Percentiles rank a stretch among this genome's conserved stretches.
Conservation (phyloP, 2,797 vertebrate genomes). For the Neosalanx taihuensis region DNA sequence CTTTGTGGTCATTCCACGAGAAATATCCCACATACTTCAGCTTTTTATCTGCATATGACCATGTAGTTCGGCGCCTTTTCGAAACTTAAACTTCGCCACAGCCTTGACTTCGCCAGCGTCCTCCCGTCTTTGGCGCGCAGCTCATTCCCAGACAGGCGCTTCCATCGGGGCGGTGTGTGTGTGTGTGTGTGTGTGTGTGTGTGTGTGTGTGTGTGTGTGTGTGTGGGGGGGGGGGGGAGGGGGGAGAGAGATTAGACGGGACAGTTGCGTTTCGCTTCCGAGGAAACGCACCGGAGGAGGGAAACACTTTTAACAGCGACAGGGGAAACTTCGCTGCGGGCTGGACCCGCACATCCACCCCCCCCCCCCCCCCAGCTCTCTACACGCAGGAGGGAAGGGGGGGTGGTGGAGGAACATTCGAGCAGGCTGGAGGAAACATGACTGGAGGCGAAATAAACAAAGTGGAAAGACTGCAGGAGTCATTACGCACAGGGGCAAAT, state of each 20-base stretch:
- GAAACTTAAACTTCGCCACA: not conserved
- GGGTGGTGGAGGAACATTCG: no score
- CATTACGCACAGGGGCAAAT: conserved; percentile 4
- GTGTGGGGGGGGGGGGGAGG: no score
- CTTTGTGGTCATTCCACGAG: conserved; percentile 18
- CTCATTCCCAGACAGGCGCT: conserved; percentile 14
- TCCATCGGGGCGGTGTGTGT: not conserved
- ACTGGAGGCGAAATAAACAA: conserved; percentile 13
- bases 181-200: no score
- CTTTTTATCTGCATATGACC: conserved; percentile 28
- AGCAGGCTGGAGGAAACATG: not conserved
- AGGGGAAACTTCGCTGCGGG: conserved; percentile 11
- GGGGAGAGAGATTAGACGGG: not conserved
- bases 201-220: no score
- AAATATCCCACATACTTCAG: conserved; percentile 52
- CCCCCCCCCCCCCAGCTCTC: not conserved
- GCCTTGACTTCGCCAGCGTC: not conserved
- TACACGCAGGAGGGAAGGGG: not conserved
- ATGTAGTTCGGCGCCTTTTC: not conserved
- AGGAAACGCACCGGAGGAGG: conserved; percentile 27
- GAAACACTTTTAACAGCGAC: conserved; percentile 18
- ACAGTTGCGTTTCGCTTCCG: not conserved
- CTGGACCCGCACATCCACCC: conserved; percentile 8
- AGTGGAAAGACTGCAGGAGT: not conserved
- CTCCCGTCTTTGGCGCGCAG: conserved; percentile 8